Evolutionary conservation across 2,113 vertebrate species (phyloP).

Genomic region (Phalacrocorax pelagicus): DNA sequence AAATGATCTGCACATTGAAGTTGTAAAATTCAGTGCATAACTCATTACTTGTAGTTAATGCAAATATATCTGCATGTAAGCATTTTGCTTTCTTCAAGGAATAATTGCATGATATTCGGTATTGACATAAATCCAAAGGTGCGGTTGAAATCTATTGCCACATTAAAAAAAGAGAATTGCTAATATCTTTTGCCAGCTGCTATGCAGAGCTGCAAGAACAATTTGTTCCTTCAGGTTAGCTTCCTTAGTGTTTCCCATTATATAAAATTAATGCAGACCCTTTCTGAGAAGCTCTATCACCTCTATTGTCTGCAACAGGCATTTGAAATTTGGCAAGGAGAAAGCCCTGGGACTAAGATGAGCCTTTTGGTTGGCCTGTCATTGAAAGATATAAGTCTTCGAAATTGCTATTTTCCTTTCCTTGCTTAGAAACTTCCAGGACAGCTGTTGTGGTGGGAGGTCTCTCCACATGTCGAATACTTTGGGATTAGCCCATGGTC

Average conservation of each 20-base stretch:
- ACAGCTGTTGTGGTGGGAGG: not conserved
- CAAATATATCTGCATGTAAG: not conserved
- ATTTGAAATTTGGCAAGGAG: not conserved
- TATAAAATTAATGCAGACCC: not conserved
- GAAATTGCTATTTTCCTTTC: not conserved
- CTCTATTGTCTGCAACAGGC: not conserved
- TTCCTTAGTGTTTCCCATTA: not conserved
- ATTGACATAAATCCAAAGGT: not conserved
- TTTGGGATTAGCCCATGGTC: not conserved
- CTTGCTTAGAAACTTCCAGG: not conserved
- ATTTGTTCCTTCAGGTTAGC: not conserved
- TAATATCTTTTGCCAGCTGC: not conserved
- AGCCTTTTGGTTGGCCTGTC: not conserved
- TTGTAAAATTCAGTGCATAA: not conserved
- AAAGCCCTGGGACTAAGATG: not conserved
- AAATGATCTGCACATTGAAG: not conserved
- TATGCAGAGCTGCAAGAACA: not conserved
- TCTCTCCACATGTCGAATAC: not conserved
- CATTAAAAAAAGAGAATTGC: not conserved
- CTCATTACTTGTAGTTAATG: not conserved
- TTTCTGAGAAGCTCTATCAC: not conserved
- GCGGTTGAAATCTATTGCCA: not conserved
- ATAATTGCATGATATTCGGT: not conserved
- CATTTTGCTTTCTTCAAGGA: not conserved
- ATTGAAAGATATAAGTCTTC: not conserved